Percentiles rank a stretch among this genome's conserved stretches.
phyloP scores from a whole-genome alignment of 2,888 invertebrate genomes.

The Lasioglossum vierecki region DNA sequence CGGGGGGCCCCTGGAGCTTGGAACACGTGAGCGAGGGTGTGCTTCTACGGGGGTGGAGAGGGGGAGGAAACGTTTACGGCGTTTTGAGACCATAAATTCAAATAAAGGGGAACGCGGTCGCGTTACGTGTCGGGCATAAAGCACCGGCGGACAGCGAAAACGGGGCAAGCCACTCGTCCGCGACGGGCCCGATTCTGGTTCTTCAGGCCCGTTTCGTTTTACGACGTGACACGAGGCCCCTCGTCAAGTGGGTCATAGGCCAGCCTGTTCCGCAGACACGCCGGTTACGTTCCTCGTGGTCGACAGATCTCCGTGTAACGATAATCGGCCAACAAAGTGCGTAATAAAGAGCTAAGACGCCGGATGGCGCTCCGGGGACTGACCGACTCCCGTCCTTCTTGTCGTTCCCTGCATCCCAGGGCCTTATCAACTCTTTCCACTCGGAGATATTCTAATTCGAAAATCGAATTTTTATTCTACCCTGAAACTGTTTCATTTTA shows the following conservation, averaged over 20 bases:
- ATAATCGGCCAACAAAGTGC: constrained; percentile 75
- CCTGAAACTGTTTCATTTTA: too few species aligned
- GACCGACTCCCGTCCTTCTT: too few species aligned
- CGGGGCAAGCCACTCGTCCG: constrained; percentile 66
- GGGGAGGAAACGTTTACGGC: constrained; percentile 44
- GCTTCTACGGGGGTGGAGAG: not conserved
- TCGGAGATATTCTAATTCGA: too few species aligned
- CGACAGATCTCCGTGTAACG: constrained; percentile 76
- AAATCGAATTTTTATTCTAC: too few species aligned
- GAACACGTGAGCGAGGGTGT: constrained; percentile 28
- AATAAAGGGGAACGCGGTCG: constrained; percentile 79
- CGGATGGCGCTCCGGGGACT: too few species aligned
- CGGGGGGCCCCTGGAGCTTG: too few species aligned
- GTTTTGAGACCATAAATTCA: constrained; percentile 76
- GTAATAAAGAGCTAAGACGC: constrained; percentile 68
- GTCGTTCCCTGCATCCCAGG: not conserved
- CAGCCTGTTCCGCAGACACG: constrained; percentile 67
- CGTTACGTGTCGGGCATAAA: constrained; percentile 81
- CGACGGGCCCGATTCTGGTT: constrained; percentile 69
- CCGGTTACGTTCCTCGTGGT: constrained; percentile 51
- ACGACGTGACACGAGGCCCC: constrained; percentile 76
- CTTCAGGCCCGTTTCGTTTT: constrained; percentile 77
- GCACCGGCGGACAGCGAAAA: constrained; percentile 63
- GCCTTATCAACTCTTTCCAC: too few species aligned
- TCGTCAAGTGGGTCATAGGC: constrained; percentile 74